Percentiles rank a stretch among this genome's conserved stretches.
These are phyloP conservation scores for Helicolenus hilgendorfi DNA, from an alignment of 2,797 vertebrate species.

Conservation along the genomic window DNA sequence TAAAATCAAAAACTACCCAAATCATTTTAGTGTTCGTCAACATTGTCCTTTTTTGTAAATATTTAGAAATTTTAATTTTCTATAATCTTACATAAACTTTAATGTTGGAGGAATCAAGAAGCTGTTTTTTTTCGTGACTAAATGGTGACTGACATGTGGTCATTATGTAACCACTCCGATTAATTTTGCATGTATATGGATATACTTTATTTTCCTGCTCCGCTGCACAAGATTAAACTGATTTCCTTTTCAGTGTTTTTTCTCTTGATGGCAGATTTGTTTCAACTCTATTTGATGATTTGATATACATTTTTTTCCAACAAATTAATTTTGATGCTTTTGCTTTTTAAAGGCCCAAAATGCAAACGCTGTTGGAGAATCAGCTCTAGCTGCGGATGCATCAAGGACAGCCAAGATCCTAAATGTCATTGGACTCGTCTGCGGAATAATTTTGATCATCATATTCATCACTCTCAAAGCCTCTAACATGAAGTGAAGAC, in stretches of 20 bases:
- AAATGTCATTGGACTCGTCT: conserved; percentile 76
- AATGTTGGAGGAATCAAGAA: neutral
- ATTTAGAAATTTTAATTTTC: neutral
- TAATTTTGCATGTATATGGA: neutral
- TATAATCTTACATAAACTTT: neutral
- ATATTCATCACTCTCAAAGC: neutral
- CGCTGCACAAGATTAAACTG: neutral
- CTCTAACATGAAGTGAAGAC: rapidly evolving
- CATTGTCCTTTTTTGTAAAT: neutral
- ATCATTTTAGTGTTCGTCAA: neutral
- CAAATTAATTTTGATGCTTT: neutral
- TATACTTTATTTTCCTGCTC: neutral
- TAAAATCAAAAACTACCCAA: neutral
- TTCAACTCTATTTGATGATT: neutral
- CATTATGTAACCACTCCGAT: neutral
- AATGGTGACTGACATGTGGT: neutral
- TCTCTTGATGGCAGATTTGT: neutral
- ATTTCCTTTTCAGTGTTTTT: neutral
- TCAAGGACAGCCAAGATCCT: conserved; percentile 81
- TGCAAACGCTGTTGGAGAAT: conserved; percentile 63
- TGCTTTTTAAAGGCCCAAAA: conserved; percentile 68
- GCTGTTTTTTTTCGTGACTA: neutral
- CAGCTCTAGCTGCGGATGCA: conserved; percentile 41
- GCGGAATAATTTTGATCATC: conserved; percentile 72
- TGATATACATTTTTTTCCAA: neutral